Conservation (phyloP, 2,797 vertebrate species). For the Hippoglossus hippoglossus region DNA sequence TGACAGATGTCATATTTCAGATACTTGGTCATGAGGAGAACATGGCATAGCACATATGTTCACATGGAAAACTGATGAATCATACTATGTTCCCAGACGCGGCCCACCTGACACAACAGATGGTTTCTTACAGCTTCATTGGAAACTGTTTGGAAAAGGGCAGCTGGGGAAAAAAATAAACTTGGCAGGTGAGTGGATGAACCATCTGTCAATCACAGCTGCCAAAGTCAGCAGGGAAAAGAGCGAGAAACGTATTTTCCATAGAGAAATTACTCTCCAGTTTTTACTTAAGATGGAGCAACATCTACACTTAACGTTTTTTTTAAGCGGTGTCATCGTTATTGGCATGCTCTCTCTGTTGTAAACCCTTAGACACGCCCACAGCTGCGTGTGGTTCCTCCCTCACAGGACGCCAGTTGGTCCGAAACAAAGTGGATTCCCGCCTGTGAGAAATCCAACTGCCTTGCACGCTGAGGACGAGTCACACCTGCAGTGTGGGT, state of each 20-base stretch:
- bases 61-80: neutral
- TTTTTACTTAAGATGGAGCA: no score
- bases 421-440: no score
- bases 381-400: no score
- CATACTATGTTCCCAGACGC: constrained; percentile 1
- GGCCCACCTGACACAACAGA: constrained; percentile 13
- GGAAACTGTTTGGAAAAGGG: neutral
- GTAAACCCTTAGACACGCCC: no score
- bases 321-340: no score
- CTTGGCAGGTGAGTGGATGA: neutral
- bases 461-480: neutral
- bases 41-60: neutral
- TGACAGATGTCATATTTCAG: neutral
- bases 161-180: neutral
- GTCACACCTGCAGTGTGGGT: constrained; percentile 21
- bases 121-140: neutral
- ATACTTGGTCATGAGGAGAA: constrained; percentile 12
- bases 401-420: no score
- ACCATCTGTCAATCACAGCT: neutral
- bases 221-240: neutral
- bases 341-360: no score
- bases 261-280: no score
- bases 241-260: neutral
- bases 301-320: no score
- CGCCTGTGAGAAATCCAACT: no score